Base-by-base conservation (phyloP, 2,888 invertebrate genomes). In the Xylota segnis region DNA sequence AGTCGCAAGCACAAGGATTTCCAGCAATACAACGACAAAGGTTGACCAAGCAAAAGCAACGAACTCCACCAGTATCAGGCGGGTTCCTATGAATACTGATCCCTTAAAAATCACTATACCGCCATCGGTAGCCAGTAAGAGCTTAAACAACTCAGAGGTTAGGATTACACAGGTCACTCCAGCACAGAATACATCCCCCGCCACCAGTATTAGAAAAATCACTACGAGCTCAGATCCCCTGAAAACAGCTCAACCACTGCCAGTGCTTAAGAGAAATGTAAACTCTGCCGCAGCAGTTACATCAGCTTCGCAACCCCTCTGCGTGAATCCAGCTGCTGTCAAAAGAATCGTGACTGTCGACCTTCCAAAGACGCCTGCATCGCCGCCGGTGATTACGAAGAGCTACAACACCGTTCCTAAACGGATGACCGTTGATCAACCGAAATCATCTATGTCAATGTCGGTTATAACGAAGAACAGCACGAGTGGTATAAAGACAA, bases 261-360 rank as follows among this genome's bases (percentile, higher is more conserved):
- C 75, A 2, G 58, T 65, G 32, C 12, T 75, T 2, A 86, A 81
- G 18, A 47, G 45, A 27, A 81, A 56, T 37, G 29, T 16, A 0
- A 72, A 5, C 4, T 45, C 52, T 14, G 32, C 40, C 4, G 34
- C 65, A 1, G 56, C 58, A 27, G 47, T 32, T 4, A 52, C 47
- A 9, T 47, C 82, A 9, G 27, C 65, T 4, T 65, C 76, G 1
- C 16, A 63, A 7, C 40, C 34, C 16, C 40, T 65, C 2, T 50
- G 58, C 23, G 4, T 47, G 14, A 75, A 37, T 10, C 59, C 77
- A 2, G 45, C 75, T 2, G 43, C 79, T 23, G 32, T 84, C 5
- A 75, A 75, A 32, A 52, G 75, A 29, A 71, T 84, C 29, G 52
- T 84, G 0, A 79, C 79, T 0, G 79, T 84, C 6, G 84, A 84